Evolutionary conservation across 2,888 invertebrate genomes (phyloP).

Genomic region (Cephus pygmeus): DNA sequence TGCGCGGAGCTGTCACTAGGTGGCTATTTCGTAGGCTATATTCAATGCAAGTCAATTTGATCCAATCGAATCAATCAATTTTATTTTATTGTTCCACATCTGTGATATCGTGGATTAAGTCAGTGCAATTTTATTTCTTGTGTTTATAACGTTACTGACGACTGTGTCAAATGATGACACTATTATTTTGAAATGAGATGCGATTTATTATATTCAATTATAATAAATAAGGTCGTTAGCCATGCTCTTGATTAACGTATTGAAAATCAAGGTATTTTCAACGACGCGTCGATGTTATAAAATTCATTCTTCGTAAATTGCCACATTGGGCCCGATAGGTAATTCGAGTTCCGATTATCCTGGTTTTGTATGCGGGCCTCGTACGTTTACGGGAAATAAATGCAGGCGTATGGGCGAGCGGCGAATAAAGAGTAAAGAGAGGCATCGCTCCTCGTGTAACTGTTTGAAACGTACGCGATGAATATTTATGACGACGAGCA

Average conservation of each 20-base stretch:
- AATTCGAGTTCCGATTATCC: neutral
- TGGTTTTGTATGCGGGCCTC: neutral
- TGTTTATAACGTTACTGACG: neutral
- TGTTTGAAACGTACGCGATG: conserved; percentile 4
- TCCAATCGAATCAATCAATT: neutral
- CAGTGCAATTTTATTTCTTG: neutral
- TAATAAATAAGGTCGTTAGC: neutral
- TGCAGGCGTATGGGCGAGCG: neutral
- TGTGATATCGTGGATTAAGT: neutral
- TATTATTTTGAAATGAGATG: neutral
- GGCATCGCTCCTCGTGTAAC: neutral
- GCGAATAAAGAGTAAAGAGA: neutral
- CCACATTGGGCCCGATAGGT: neutral
- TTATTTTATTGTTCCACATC: neutral
- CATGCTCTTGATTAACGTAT: neutral
- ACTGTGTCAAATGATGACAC: neutral
- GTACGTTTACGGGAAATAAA: neutral
- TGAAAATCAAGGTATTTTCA: neutral
- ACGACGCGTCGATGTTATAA: neutral
- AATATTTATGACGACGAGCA: conserved; percentile 4
- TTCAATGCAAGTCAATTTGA: neutral
- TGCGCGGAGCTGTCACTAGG: neutral
- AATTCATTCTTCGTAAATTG: neutral
- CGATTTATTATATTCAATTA: neutral
- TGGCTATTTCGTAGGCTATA: neutral